phyloP scores from a whole-genome alignment of 1,140 invertebrate species.

The Meloidogyne exigua region DNA sequence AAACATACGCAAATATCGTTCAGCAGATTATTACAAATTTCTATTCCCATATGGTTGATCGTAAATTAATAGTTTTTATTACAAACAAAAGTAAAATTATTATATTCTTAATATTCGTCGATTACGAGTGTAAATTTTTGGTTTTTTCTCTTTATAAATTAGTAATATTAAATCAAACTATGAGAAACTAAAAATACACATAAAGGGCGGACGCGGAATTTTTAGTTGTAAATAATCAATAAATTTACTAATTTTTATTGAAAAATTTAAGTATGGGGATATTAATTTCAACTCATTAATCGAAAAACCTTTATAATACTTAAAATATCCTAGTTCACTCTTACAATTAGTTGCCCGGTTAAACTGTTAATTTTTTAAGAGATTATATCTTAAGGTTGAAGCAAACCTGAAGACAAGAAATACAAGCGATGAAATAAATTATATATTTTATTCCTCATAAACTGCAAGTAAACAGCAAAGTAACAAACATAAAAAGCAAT shows the following conservation, averaged over 20 bases:
- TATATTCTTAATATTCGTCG: neutral
- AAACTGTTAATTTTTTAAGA: no score
- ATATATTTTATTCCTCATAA: no score
- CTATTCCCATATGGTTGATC: neutral
- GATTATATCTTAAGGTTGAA: no score
- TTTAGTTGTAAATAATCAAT: neutral
- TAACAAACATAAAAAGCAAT: no score
- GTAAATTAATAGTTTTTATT: neutral
- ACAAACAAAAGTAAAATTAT: slow-evolving; percentile 5
- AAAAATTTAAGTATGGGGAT: neutral
- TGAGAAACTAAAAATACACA: neutral
- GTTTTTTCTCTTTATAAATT: neutral
- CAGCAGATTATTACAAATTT: neutral
- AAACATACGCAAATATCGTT: neutral
- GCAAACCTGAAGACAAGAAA: no score
- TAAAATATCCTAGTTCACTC: no score
- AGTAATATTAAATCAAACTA: neutral
- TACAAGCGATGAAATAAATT: no score
- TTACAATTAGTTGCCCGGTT: no score
- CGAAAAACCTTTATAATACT: no score
- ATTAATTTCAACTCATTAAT: neutral
- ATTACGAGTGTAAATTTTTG: slow-evolving; percentile 2
- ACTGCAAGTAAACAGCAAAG: no score
- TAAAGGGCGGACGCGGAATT: neutral
- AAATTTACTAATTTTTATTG: neutral